Conservation (phyloP, 1,140 invertebrate genomes). For the Hermetia illucens region DNA sequence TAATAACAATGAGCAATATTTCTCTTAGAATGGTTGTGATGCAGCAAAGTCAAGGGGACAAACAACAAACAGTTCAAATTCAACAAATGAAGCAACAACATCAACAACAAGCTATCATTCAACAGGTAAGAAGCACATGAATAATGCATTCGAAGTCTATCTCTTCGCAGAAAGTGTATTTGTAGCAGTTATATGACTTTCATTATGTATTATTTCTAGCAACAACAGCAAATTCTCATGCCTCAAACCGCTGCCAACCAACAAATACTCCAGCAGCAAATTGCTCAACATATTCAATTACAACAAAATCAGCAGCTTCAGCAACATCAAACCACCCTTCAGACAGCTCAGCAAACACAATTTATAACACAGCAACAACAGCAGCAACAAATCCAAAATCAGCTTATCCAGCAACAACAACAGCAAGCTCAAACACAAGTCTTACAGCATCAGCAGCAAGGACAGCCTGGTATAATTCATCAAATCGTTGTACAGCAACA, state of each 20-base stretch:
- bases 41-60: slow-evolving; percentile 10
- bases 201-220: not conserved
- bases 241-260: slow-evolving; percentile 2
- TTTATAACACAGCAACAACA: slow-evolving; percentile 31
- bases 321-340: slow-evolving; percentile 12
- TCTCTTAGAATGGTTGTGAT: slow-evolving; percentile 27
- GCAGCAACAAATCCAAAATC: slow-evolving; percentile 33
- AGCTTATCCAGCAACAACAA: slow-evolving; percentile 18
- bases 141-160: too few species aligned
- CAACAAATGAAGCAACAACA: slow-evolving; percentile 8
- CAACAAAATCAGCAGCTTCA: slow-evolving; percentile 17
- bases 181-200: not conserved
- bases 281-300: slow-evolving; percentile 9
- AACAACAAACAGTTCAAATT: not conserved
- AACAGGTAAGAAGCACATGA: slow-evolving; percentile 7
- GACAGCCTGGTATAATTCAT: slow-evolving; percentile 17
- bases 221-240: slow-evolving; percentile 1
- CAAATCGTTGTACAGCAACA: slow-evolving; percentile 35
- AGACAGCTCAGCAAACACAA: slow-evolving; percentile 14
- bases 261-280: slow-evolving; percentile 10
- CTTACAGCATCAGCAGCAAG: slow-evolving; percentile 14
- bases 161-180: too few species aligned
- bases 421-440: slow-evolving; percentile 8
- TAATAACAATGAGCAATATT: too few species aligned
- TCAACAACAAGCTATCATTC: slow-evolving; percentile 9